Base-by-base conservation (phyloP, 2,888 invertebrate species). In the Deilephila elpenor region DNA sequence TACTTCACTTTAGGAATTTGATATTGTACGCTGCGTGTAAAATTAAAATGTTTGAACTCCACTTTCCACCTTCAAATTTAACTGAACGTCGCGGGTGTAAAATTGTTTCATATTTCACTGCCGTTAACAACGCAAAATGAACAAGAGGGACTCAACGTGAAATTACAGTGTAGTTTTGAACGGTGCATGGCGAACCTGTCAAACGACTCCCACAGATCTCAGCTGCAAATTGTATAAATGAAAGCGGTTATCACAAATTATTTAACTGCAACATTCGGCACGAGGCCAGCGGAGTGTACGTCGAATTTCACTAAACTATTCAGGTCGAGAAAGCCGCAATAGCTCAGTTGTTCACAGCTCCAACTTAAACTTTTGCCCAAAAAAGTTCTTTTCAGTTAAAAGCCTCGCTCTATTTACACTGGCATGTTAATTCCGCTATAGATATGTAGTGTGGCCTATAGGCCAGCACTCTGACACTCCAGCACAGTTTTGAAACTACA, bases 181-280 rank as follows among this genome's bases (percentile, higher is more conserved):
- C 14, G n/a, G 20, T 67, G 64, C 25, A 44, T 25, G 14, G 44
- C 14, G 14, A 37, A 67, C 51, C 37, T 67, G 67, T 67, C 67
- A 67, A 51, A 51, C 51, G 67, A 51, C 44, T 37, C 14, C 6
- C 25, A 25, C 44, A 67, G 67, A 67, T 67, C 67, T 51, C 67
- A 25, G 25, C 67, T 67, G 67, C 67, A 67, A 67, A 67, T 67
- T 67, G 85, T 89, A 91, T 91, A 91, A 91, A 92, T 92, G 88
- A 91, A 89, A 89, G 89, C 87, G 88, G 90, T 91, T 92, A 92
- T 92, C 89, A 89, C 89, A 89, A 93, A 92, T 92, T 91, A 93
- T 92, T 92, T 91, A 90, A 89, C 87, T 90, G 91, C 88, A 89
- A 91, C 89, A 91, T 90, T 93, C 91, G 92, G 93, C 91, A 89